A percentile compares a stretch with the other conserved stretches of the same genome.
Conservation (phyloP, 2,888 invertebrate genomes). For the Sympetrum striolatum region DNA sequence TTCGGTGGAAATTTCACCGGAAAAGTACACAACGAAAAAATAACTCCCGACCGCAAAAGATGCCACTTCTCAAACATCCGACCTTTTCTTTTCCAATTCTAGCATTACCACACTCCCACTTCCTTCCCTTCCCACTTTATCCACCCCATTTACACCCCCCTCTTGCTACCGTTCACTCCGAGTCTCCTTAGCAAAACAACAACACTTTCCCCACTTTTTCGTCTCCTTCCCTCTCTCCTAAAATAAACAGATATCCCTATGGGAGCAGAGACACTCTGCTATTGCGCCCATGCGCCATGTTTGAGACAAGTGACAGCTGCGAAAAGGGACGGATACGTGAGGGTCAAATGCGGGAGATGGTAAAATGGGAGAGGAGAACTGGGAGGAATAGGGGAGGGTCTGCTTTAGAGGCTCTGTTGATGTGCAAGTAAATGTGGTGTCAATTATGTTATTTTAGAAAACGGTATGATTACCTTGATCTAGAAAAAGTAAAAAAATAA, state of each 20-base stretch:
- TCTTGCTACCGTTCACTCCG: neutral
- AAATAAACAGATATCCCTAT: conserved; percentile 35
- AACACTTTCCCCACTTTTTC: conserved; percentile 11
- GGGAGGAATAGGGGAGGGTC: neutral
- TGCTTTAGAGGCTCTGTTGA: too few relatives aligned
- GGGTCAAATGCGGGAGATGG: neutral
- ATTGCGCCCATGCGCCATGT: conserved; percentile 39
- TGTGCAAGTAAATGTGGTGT: too few relatives aligned
- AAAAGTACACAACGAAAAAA: neutral
- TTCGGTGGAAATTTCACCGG: neutral
- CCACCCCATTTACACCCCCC: neutral
- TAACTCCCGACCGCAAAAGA: neutral
- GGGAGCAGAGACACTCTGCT: conserved; percentile 41
- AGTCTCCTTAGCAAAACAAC: conserved; percentile 32
- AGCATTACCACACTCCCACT: neutral
- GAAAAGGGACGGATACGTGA: conserved; percentile 29
- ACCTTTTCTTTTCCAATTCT: neutral
- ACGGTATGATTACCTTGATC: too few relatives aligned
- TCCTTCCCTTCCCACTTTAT: neutral
- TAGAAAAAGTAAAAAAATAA: too few relatives aligned
- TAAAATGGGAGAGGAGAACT: neutral
- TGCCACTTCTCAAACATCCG: neutral
- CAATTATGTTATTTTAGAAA: too few relatives aligned
- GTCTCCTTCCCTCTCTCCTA: neutral
- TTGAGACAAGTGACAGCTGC: conserved; percentile 42